Percentiles rank a stretch among this genome's conserved stretches.
Evolutionary conservation across 2,797 vertebrate species (phyloP).

Genomic region (Sphenopsis melanotis): DNA sequence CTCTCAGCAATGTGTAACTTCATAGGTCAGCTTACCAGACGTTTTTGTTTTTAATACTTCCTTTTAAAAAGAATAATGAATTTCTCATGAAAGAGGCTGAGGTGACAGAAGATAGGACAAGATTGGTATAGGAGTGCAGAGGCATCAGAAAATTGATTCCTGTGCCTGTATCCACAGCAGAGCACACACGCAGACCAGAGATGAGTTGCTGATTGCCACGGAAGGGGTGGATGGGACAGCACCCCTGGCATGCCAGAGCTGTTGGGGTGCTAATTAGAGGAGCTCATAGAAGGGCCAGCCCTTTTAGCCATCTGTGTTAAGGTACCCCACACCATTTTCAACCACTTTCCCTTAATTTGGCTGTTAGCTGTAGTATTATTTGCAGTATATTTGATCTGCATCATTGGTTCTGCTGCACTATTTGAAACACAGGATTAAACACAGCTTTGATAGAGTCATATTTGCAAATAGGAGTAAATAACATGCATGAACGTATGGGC

Average conservation of each 20-base stretch:
- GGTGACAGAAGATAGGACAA: background rate
- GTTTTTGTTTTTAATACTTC: background rate
- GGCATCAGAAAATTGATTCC: background rate
- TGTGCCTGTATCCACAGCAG: background rate
- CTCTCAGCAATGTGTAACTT: background rate
- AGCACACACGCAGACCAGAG: background rate
- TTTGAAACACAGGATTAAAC: background rate
- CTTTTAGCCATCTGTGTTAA: background rate
- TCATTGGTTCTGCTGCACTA: background rate
- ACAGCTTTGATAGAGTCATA: background rate
- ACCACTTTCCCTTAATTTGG: background rate
- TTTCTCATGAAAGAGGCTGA: background rate
- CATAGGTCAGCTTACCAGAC: background rate
- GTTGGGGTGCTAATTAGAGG: background rate
- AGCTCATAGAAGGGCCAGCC: background rate
- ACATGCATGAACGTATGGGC: background rate
- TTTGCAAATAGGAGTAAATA: background rate
- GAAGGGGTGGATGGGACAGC: background rate
- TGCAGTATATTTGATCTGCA: background rate
- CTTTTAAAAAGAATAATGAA: background rate
- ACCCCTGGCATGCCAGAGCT: background rate
- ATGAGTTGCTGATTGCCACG: background rate
- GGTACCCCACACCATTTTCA: background rate
- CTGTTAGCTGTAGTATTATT: background rate
- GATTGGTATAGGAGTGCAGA: background rate